Evolutionary conservation across 2,113 vertebrate species (phyloP).

Genomic region (Fregata magnificens): DNA sequence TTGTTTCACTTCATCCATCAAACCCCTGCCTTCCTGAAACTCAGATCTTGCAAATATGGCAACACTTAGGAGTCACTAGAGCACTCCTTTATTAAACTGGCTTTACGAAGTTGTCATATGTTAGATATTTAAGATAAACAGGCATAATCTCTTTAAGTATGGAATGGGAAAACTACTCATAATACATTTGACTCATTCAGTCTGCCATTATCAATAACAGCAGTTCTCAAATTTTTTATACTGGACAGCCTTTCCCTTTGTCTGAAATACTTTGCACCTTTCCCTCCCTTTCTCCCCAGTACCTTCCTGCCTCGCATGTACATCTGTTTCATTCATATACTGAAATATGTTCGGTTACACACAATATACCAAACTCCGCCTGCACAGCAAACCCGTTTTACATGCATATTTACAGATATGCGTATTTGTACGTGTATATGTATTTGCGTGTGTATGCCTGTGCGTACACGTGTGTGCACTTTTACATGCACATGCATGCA

Average conservation of each 20-base stretch:
- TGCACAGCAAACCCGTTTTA: background rate
- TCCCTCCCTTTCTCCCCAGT: background rate
- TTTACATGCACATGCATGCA: background rate
- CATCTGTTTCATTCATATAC: background rate
- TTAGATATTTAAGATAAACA: background rate
- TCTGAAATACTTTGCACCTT: background rate
- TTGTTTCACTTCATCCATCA: background rate
- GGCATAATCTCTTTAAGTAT: background rate
- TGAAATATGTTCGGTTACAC: background rate
- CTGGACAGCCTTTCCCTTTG: background rate
- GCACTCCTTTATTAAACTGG: background rate
- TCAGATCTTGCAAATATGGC: background rate
- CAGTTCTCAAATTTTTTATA: background rate
- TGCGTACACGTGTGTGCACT: rapidly evolving
- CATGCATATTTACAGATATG: background rate
- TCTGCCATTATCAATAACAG: background rate
- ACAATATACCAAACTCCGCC: too few relatives aligned
- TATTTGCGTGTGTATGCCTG: too few relatives aligned
- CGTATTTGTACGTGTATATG: rapidly evolving
- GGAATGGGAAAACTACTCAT: background rate
- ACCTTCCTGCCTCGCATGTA: background rate
- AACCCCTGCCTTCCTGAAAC: background rate
- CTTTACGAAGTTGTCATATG: background rate
- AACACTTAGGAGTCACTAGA: background rate
- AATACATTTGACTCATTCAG: background rate